Base-by-base conservation (phyloP, 92 coral and sea anemone genomes). In the Umimayanthus chanpuru region DNA sequence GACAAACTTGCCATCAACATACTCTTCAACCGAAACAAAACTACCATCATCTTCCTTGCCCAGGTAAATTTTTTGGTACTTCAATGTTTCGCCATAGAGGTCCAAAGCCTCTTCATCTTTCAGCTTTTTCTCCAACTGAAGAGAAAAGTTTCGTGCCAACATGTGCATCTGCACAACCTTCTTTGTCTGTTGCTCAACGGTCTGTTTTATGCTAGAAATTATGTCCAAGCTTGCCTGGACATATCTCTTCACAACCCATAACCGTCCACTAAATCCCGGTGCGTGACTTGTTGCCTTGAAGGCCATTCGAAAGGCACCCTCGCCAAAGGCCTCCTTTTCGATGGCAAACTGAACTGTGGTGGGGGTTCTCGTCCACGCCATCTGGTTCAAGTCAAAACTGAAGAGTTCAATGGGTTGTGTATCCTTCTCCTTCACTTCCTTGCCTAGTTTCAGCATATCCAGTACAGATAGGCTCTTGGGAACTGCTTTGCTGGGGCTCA, bases 251-350 rank as follows among this genome's bases (percentile, higher is more conserved):
- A n/a, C n/a, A n/a, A 85, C 88, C 79, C 79, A 70, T 30, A 15
- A 41, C 26, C 65, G 76, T 10, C 79, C 87, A 43, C n/a, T 56
- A 83, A 83, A 83, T 66, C 87, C 87, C 65, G 88, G 88, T 43
- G 88, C 26, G 30, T 70, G 39, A 6, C 78, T 70, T 21, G 80
- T 70, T 85, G 88, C 80, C 65, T 85, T 85, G 65, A 68, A 85
- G 72, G 88, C 88, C 88, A 41, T 70, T 85, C 88, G n/a, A 85
- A 85, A 85, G 26, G 88, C 88, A 70, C 88, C 88, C 77, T 74
- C 77, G 6, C 80, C 80, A 85, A 85, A 66, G 80, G 79, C 38
- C 20, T 85, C 77, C 80, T 85, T 85, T 74, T 70, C 88, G n/a
- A 85, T 16, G 61, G 88, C 79, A 85, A 85, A 85, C 77, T 85